phyloP scores from a whole-genome alignment of 2,888 invertebrate species.

The Teleogryllus oceanicus region DNA sequence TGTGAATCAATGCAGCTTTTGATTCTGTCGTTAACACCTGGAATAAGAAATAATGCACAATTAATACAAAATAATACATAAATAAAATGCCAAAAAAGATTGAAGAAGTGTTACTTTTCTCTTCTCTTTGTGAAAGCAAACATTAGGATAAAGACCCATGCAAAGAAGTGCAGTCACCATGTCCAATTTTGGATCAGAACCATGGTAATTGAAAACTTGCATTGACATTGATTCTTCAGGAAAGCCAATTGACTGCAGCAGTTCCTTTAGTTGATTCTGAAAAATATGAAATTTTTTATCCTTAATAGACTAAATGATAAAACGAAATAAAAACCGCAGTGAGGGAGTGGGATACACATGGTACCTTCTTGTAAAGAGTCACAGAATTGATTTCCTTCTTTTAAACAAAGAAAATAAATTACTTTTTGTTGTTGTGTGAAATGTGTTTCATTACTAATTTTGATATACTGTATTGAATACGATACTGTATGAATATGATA shows the following conservation, averaged over 20 bases:
- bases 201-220: constrained; percentile 68
- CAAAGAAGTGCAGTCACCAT: constrained; percentile 79
- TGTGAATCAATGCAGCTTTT: constrained; percentile 91
- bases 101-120: constrained; percentile 60
- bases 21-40: constrained; percentile 91
- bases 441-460: too few species aligned
- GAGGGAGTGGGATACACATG: too few species aligned
- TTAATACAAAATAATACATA: background rate
- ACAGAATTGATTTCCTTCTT: too few species aligned
- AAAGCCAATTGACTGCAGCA: constrained; percentile 74
- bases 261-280: constrained; percentile 63
- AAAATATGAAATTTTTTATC: constrained; percentile 34
- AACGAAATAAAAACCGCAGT: too few species aligned
- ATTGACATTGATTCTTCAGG: constrained; percentile 81
- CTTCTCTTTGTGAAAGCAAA: constrained; percentile 92
- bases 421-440: too few species aligned
- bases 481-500: too few species aligned
- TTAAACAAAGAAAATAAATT: too few species aligned
- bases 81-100: background rate
- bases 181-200: constrained; percentile 76
- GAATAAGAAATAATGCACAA: constrained; percentile 30
- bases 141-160: constrained; percentile 94
- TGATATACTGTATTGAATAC: too few species aligned
- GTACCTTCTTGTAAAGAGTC: too few species aligned
- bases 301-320: too few species aligned